Evolutionary conservation across 2,888 invertebrate species (phyloP).

Genomic region (Hofmannophila pseudospretella): DNA sequence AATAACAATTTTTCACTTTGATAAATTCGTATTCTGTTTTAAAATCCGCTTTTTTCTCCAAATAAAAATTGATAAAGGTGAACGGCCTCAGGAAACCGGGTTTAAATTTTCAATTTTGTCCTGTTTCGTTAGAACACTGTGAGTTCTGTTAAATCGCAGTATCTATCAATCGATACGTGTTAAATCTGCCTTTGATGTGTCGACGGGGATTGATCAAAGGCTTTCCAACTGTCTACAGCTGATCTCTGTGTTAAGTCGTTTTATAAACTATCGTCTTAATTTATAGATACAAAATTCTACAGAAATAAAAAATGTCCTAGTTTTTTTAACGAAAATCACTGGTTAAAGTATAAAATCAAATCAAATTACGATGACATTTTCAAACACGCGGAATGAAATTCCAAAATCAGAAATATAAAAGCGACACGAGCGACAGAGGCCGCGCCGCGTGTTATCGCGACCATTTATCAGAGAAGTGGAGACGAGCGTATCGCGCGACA

Average conservation of each 20-base stretch:
- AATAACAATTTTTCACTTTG: constrained; percentile 61
- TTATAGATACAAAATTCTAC: constrained; percentile 15
- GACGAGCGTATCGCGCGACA: constrained; percentile 42
- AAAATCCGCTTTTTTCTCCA: constrained; percentile 13
- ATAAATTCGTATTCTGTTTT: constrained; percentile 33
- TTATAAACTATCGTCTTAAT: constrained; percentile 37
- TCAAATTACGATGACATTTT: background rate
- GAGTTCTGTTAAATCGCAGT: constrained; percentile 31
- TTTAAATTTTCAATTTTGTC: constrained; percentile 10
- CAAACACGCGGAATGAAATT: constrained; percentile 1
- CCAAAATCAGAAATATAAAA: constrained; percentile 22
- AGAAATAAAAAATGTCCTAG: no score
- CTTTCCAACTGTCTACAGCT: constrained; percentile 22
- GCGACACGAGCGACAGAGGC: constrained; percentile 25
- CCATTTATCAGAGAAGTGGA: constrained; percentile 47
- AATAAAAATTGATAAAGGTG: background rate
- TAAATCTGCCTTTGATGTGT: constrained; percentile 48
- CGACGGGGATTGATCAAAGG: constrained; percentile 47
- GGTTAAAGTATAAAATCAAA: background rate
- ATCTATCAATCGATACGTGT: constrained; percentile 44
- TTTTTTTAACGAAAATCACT: no score
- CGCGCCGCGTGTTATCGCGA: constrained; percentile 41
- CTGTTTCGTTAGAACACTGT: constrained; percentile 16
- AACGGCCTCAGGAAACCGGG: background rate
- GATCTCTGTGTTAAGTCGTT: constrained; percentile 19